These are phyloP conservation scores for Sebastes oblongus DNA, from an alignment of 2,797 vertebrate genomes.

Conservation along the genomic window DNA sequence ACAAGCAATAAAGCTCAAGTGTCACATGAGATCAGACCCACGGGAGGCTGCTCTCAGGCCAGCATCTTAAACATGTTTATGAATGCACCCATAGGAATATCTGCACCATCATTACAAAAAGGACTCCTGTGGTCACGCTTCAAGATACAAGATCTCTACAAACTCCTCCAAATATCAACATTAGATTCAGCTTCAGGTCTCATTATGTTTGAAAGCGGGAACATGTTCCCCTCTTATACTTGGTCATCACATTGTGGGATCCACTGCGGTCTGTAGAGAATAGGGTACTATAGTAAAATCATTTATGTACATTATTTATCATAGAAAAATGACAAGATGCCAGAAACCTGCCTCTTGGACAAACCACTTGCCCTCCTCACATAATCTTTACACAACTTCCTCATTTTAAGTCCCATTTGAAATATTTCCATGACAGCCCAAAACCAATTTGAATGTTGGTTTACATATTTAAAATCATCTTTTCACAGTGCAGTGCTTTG, in stretches of 20 bases:
- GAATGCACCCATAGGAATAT: neutral
- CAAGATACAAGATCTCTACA: neutral
- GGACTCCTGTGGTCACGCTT: neutral
- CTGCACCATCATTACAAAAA: neutral
- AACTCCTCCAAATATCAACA: neutral
- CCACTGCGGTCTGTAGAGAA: rapidly evolving
- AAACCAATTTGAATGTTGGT: conserved; percentile 38
- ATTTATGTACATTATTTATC: neutral
- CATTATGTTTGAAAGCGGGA: neutral
- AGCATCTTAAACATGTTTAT: neutral
- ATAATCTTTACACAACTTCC: neutral
- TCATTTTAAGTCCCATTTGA: neutral
- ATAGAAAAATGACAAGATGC: neutral
- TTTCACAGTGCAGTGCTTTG: neutral
- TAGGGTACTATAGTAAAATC: neutral
- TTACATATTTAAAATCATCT: conserved; percentile 8
- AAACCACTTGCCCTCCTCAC: neutral
- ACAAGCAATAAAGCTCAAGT: no score
- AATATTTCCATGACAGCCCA: conserved; percentile 8
- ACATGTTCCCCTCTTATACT: neutral
- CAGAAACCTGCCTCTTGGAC: neutral
- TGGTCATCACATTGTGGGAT: neutral
- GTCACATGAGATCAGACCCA: neutral
- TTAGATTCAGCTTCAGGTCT: neutral
- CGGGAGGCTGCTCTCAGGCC: neutral